phyloP scores from a whole-genome alignment of 2,888 invertebrate genomes.

The Nephrotoma appendiculata region DNA sequence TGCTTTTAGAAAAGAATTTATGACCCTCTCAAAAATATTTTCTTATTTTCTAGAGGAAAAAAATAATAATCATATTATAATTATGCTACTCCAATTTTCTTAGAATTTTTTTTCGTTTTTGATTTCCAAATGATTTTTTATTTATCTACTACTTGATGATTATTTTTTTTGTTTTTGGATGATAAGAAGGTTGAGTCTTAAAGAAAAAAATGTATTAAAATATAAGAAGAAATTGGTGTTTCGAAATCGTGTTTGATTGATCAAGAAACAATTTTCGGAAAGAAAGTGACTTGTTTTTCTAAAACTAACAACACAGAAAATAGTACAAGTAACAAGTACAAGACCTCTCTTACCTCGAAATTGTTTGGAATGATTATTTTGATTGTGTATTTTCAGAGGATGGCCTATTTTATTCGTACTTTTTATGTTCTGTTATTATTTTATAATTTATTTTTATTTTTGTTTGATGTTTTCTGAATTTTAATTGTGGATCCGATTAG shows the following conservation, averaged over 20 bases:
- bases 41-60: background rate
- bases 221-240: constrained; percentile 15
- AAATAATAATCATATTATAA: background rate
- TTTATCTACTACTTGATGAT: background rate
- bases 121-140: background rate
- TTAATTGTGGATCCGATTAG: background rate
- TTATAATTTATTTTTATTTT: background rate
- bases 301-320: background rate
- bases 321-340: background rate
- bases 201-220: background rate
- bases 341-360: background rate
- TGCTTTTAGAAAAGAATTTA: background rate
- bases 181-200: background rate
- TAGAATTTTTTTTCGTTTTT: background rate
- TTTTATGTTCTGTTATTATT: background rate
- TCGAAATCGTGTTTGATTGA: constrained; percentile 15
- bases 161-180: constrained; percentile 1
- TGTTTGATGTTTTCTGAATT: background rate
- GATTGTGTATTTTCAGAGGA: background rate
- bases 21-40: background rate
- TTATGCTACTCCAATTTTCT: background rate
- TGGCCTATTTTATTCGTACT: constrained; percentile 7
- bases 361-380: constrained; percentile 2
- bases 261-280: background rate
- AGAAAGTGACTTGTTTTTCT: background rate